Evolutionary conservation across 2,113 vertebrate genomes (phyloP).

Genomic region (Garra rufa): DNA sequence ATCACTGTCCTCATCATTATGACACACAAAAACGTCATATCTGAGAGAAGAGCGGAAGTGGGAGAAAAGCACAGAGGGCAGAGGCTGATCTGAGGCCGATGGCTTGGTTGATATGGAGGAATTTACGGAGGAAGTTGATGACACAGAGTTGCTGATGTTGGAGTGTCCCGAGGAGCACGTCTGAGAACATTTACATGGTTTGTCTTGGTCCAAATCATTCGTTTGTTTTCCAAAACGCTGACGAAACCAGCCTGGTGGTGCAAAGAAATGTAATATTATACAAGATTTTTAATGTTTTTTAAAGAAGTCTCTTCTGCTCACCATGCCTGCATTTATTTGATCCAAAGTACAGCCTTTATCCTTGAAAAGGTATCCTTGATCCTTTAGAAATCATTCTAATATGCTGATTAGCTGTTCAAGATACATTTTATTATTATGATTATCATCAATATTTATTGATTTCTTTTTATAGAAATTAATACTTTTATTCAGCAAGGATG

Average conservation of each 20-base stretch:
- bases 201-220: conserved; percentile 12
- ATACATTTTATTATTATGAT: too few relatives aligned
- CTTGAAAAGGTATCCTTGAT: too few relatives aligned
- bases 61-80: conserved; percentile 45
- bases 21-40: conserved; percentile 86
- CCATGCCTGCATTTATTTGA: too few relatives aligned
- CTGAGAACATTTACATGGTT: conserved; percentile 41
- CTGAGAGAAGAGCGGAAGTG: conserved; percentile 74
- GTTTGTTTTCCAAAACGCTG: conserved; percentile 55
- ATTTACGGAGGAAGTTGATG: background rate
- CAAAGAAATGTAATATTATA: background rate
- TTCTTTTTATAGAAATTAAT: too few relatives aligned
- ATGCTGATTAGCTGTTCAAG: too few relatives aligned
- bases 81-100: background rate
- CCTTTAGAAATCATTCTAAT: too few relatives aligned
- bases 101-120: background rate
- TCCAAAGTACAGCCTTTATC: too few relatives aligned
- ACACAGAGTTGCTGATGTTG: background rate
- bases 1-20: conserved; percentile 77
- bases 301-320: too few relatives aligned
- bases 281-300: too few relatives aligned
- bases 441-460: too few relatives aligned
- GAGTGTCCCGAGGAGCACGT: background rate
- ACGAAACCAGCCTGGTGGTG: conserved; percentile 65
- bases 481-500: too few relatives aligned